Evolutionary conservation across 2,797 vertebrate species (phyloP), one percentile per base, ranked within the genome.

Genomic region (Salmo trutta): DNA sequence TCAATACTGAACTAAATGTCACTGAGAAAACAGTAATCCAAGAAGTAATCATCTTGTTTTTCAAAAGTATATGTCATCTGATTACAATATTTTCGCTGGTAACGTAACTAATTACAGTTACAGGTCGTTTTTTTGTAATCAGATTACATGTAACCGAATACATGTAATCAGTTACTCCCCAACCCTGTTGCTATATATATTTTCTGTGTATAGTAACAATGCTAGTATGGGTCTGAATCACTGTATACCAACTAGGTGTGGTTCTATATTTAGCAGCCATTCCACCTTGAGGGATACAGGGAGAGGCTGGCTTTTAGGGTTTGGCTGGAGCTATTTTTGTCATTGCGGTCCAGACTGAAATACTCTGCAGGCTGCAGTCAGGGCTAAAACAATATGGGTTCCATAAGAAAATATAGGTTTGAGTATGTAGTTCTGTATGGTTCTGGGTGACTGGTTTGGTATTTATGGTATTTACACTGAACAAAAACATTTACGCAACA

Each of bases 211-310:
- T 68, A 31, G 29, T 16, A 4, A 68, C 16, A 21, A 29, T 62
- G 53, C 19, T 53, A 59, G 53, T 2, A 33, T 15, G 1, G 5
- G 31, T 31, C 56, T 29, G 52, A 59, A 15, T 54, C 53, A 27
- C 10, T 86, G 87, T 86, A 75, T 84, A 79, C 83, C 14, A 24
- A 87, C 21, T 27, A 92, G 90, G 88, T 90, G 89, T 79, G 86
- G 80, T 86, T 74, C 89, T 92, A 92, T 83, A 92, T 92, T 86
- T 91, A 92, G 90, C 84, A 31, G 19, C 71, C 87, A 79, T 81
- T 90, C 83, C 89, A 90, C 91, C 88, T 92, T 86, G 86, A 88
- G 85, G 85, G 84, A 91, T 88, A 86, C 77, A 81, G 90, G 87
- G 84, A 89, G 85, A 91, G 89, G 89, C 86, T 88, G 83, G 82